Conservation (phyloP, 2,888 invertebrate genomes). For the Dinocampus coccinellae region DNA sequence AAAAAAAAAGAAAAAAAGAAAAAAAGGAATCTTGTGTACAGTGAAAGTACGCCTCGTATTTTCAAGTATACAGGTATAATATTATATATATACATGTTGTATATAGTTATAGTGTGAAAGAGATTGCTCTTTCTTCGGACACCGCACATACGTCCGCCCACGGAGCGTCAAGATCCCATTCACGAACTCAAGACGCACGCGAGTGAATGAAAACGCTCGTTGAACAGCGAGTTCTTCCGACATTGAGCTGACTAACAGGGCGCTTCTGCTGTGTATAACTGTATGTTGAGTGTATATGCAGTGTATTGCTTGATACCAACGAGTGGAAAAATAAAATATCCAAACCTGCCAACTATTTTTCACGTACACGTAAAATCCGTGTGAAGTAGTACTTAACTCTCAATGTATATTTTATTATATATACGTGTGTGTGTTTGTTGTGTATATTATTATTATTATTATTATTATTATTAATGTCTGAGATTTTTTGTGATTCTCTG, state of each 20-base stretch:
- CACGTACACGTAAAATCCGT: neutral
- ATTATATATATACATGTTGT: neutral
- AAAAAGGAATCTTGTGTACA: constrained; percentile 46
- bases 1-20: too few relatives aligned
- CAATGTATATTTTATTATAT: neutral
- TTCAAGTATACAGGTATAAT: neutral
- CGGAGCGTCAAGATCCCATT: constrained; percentile 55
- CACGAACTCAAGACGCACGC: constrained; percentile 46
- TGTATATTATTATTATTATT: too few relatives aligned
- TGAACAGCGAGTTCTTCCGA: constrained; percentile 42
- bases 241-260: constrained; percentile 32
- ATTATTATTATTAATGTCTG: too few relatives aligned
- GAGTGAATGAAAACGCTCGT: constrained; percentile 44
- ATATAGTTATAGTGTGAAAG: constrained; percentile 17
- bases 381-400: neutral
- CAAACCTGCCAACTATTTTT: neutral
- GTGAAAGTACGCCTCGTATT: constrained; percentile 32
- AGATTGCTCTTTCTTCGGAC: constrained; percentile 24
- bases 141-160: constrained; percentile 55
- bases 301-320: neutral
- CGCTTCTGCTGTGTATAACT: constrained; percentile 31
- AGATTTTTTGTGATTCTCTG: neutral
- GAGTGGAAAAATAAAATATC: neutral
- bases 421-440: neutral
- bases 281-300: constrained; percentile 32